Conservation (phyloP, 2,888 invertebrate genomes). For the Cryptophagus acutangulus region DNA sequence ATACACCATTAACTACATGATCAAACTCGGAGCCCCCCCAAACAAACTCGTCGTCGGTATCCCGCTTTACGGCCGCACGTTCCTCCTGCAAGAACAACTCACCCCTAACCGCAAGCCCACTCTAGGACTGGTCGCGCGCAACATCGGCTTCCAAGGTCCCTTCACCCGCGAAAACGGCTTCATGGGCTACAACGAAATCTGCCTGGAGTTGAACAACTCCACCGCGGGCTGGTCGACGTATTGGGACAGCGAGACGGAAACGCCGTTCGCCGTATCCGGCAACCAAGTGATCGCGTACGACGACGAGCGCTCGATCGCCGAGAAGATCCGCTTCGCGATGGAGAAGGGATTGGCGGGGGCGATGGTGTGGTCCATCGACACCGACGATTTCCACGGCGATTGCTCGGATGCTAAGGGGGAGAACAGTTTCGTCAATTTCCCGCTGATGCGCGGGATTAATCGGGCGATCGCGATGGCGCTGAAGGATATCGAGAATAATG, state of each 20-base stretch:
- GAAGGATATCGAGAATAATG: constrained; percentile 48
- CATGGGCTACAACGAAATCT: constrained; percentile 85
- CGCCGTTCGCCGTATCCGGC: constrained; percentile 59
- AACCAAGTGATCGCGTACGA: constrained; percentile 72
- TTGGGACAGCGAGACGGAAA: constrained; percentile 66
- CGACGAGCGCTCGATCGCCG: constrained; percentile 65
- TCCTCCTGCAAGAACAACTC: constrained; percentile 52
- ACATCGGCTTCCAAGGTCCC: constrained; percentile 69
- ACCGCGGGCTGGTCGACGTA: constrained; percentile 60
- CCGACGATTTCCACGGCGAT: constrained; percentile 75
- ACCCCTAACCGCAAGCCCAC: constrained; percentile 41
- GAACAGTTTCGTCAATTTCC: constrained; percentile 55
- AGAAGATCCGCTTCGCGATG: constrained; percentile 66
- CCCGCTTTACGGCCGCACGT: constrained; percentile 80
- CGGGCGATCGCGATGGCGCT: constrained; percentile 56
- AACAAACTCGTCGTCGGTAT: constrained; percentile 77
- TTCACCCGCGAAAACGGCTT: constrained; percentile 76
- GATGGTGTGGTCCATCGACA: constrained; percentile 88
- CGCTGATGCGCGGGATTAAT: constrained; percentile 68
- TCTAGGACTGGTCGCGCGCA: constrained; percentile 54
- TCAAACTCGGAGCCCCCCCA: constrained; percentile 67
- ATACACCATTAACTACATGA: constrained; percentile 69
- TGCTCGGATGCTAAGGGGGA: constrained; percentile 56
- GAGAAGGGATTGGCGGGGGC: constrained; percentile 66
- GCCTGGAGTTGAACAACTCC: constrained; percentile 56